Evolutionary conservation across 2,113 vertebrate genomes (phyloP).

Genomic region (Peromyscus polionotus): DNA sequence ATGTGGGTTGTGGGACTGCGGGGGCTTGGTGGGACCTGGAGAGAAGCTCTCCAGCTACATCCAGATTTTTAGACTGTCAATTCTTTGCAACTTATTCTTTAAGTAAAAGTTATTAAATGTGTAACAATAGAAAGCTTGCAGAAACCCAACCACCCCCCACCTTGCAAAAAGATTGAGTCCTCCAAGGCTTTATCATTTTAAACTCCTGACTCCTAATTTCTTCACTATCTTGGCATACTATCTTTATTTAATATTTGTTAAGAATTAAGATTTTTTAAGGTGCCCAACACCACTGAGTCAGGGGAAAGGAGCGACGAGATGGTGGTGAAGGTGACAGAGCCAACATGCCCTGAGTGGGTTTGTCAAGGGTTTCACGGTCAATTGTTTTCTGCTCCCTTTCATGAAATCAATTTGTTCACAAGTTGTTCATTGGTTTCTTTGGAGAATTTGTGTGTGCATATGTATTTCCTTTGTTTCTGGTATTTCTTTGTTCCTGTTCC

Average conservation of each 20-base stretch:
- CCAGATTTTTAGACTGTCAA: neutral
- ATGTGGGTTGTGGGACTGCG: no score
- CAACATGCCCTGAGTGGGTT: accelerated
- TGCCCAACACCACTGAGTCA: neutral
- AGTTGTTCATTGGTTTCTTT: neutral
- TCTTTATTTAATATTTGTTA: neutral
- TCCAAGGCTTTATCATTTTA: neutral
- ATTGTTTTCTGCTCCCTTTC: neutral
- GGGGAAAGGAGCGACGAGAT: neutral
- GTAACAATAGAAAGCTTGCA: neutral
- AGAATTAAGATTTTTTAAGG: neutral
- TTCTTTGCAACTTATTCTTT: neutral
- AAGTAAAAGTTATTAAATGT: neutral
- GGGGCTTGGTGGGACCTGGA: no score
- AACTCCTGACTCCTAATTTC: neutral
- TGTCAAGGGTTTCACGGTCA: neutral
- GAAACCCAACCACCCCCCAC: no score
- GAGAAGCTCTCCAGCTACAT: no score
- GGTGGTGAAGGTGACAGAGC: neutral
- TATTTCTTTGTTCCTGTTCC: neutral
- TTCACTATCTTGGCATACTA: neutral
- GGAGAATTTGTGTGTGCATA: neutral
- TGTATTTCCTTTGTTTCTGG: neutral
- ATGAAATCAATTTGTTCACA: neutral
- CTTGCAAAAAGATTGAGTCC: neutral